Evolutionary conservation across 1,140 invertebrate genomes (phyloP), one percentile per base, ranked within the genome.

Genomic region (Drosophila virilis): DNA sequence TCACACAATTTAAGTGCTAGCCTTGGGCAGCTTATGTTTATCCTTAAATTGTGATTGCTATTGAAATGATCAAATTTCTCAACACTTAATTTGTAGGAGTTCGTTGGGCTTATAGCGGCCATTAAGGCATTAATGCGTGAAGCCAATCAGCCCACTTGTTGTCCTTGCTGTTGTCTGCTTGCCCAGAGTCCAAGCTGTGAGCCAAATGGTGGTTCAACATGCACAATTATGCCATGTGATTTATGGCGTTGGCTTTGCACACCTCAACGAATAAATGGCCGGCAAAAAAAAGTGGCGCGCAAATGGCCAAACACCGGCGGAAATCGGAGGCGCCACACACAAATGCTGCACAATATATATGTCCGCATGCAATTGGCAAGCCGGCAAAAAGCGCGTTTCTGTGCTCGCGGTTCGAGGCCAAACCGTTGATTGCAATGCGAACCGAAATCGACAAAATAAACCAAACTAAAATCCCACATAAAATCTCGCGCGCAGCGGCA

Each of bases 191-290:
- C 13, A 22, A 17, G 43, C 38, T 62, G 35, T 40, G 3, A 50
- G 48, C 37, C 52, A 67, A 45, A 59, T 40, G 46, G 51, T 48
- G 60, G 59, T 83, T 52, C 69, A 58, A 55, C 77, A 68, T 66
- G 75, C 83, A 88, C 76, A 88, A 86, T 88, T 83, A 86, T 70
- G 74, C 60, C 73, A 40, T 80, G 82, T 80, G 80, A 89, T 89
- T 88, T 88, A 88, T 68, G 60, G 62, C 57, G 62, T 13, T 35
- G 8, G 71, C 58, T 28, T 59, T 38, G 35, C 35, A 22, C 17
- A 46, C 8, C 52, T 35, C 67, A 76, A 75, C 60, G 59, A 51
- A 38, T 42, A 42, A 45, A 42, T 78, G 65, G 77, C 80, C 80
- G 61, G 64, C 78, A 83, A 83, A 76, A 76, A 76, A 28, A 28